Evolutionary conservation across 2,113 vertebrate species (phyloP).

Genomic region (Colius striatus): DNA sequence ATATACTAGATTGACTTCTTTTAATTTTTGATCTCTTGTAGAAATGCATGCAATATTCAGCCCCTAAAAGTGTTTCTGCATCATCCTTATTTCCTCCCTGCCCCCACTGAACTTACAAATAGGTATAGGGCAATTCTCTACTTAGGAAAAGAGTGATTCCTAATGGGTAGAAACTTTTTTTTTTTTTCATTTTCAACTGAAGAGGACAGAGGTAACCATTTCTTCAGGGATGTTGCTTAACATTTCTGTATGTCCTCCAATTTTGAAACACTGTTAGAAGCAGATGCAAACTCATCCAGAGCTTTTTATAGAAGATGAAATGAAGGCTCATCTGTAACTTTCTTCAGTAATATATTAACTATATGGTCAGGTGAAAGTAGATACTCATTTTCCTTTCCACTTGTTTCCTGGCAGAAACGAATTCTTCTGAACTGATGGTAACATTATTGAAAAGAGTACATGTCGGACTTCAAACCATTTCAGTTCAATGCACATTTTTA

Average conservation of each 20-base stretch:
- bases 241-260: not conserved
- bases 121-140: not conserved
- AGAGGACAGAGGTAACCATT: not conserved
- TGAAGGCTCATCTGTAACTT: not conserved
- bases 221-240: not conserved
- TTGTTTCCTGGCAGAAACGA: not conserved
- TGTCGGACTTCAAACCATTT: not conserved
- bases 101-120: not conserved
- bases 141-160: not conserved
- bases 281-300: not conserved
- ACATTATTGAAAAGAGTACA: not conserved
- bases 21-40: not conserved
- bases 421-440: not conserved
- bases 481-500: not conserved
- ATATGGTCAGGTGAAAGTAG: not conserved
- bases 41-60: not conserved
- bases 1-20: not conserved
- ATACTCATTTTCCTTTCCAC: not conserved
- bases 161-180: not conserved
- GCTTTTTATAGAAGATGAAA: not conserved
- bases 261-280: not conserved
- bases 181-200: not conserved
- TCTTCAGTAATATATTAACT: not conserved
- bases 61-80: not conserved
- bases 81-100: not conserved